These are phyloP conservation scores for Gobio occitaniae DNA, from an alignment of 2,797 vertebrate genomes.

Conservation along the genomic window DNA sequence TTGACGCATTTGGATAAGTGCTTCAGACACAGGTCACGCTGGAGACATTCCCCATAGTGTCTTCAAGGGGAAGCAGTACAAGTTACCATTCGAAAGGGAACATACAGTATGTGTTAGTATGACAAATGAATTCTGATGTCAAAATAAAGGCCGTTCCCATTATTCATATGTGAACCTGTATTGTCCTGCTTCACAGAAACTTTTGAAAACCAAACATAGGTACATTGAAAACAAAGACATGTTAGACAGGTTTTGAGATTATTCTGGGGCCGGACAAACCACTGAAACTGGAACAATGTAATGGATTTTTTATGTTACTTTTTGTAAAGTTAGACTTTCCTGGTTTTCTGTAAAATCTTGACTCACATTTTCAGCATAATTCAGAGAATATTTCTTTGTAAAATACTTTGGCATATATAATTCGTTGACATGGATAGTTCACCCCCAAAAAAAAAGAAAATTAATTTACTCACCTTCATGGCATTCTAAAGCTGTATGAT, in stretches of 20 bases:
- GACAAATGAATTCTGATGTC: slow-evolving; percentile 48
- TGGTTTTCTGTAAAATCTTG: background rate
- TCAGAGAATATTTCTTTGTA: background rate
- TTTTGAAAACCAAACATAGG: slow-evolving; percentile 51
- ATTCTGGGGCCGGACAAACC: slow-evolving; percentile 13
- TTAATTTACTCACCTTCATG: background rate
- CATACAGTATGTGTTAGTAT: slow-evolving; percentile 52
- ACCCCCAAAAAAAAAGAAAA: background rate
- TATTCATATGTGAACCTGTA: slow-evolving; percentile 17
- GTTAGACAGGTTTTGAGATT: slow-evolving; percentile 49
- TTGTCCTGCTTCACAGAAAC: slow-evolving; percentile 35
- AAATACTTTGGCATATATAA: background rate
- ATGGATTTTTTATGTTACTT: slow-evolving; percentile 23
- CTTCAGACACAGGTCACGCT: too few relatives aligned
- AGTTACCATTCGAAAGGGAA: background rate
- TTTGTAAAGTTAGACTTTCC: slow-evolving; percentile 12
- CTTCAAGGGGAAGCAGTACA: too few relatives aligned
- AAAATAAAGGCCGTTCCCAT: slow-evolving; percentile 48
- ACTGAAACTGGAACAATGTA: slow-evolving; percentile 23
- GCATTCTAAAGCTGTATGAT: background rate
- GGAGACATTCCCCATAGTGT: too few relatives aligned
- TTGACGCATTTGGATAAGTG: too few relatives aligned
- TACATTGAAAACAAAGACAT: slow-evolving; percentile 46
- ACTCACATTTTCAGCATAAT: background rate
- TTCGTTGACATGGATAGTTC: background rate